Percentiles rank a stretch among this genome's conserved stretches.
Conservation (phyloP, 2,113 vertebrate species). For the Strix uralensis region DNA sequence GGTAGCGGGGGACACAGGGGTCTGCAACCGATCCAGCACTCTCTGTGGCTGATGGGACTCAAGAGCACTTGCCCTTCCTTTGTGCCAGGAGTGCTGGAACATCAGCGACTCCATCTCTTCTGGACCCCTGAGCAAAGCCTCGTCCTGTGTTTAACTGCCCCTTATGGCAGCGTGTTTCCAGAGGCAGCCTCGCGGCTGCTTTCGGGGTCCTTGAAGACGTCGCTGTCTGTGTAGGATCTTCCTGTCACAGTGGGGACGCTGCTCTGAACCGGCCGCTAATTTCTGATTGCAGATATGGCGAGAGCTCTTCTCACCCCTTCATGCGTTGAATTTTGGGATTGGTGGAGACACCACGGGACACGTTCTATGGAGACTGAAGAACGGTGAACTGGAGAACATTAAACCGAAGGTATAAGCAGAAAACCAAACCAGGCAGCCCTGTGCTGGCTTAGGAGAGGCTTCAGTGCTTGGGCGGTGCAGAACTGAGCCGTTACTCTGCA, state of each 20-base stretch:
- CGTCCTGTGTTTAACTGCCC: not conserved
- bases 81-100: not conserved
- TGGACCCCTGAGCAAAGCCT: not conserved
- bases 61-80: not conserved
- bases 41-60: not conserved
- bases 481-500: too few species aligned
- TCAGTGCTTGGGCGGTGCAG: not conserved
- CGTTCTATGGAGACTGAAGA: constrained; percentile 95
- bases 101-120: not conserved
- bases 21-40: not conserved
- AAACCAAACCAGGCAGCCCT: not conserved
- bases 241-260: not conserved
- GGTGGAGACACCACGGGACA: constrained; percentile 94
- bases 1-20: not conserved
- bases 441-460: not conserved
- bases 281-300: constrained; percentile 86
- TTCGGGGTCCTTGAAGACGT: not conserved
- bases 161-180: not conserved
- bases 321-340: constrained; percentile 95
- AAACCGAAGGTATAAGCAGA: constrained; percentile 84
- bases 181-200: not conserved
- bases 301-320: constrained; percentile 95
- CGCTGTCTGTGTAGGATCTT: not conserved
- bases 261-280: not conserved
- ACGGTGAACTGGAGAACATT: constrained; percentile 97